Conservation (phyloP, 2,797 vertebrate genomes). For the Smutsia temminckii region DNA sequence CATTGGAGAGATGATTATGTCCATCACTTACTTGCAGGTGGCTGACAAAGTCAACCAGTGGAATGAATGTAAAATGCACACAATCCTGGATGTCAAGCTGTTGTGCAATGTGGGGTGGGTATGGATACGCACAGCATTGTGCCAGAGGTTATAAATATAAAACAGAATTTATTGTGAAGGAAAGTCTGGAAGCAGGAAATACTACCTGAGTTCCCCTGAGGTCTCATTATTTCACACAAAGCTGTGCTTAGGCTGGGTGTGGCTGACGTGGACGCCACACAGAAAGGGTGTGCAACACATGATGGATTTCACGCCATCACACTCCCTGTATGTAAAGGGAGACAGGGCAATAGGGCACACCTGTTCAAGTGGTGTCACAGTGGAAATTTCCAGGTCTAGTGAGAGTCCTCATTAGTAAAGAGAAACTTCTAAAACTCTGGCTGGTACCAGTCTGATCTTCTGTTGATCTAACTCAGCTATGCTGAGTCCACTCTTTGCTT, state of each 20-base stretch:
- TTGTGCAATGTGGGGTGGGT: not conserved
- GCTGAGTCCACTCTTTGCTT: not conserved
- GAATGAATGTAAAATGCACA: not conserved
- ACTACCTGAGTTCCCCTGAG: not conserved
- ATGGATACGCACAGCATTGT: not conserved
- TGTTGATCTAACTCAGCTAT: not conserved
- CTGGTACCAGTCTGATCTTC: not conserved
- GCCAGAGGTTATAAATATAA: not conserved
- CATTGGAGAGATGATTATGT: not conserved
- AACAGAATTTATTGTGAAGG: conserved; percentile 10
- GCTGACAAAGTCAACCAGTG: not conserved
- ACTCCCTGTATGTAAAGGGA: not conserved
- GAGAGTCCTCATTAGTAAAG: not conserved
- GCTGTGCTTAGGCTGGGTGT: not conserved
- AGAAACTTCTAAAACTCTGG: not conserved
- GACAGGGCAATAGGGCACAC: not conserved
- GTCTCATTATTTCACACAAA: conserved; percentile 37
- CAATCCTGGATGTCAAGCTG: not conserved
- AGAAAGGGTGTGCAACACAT: not conserved
- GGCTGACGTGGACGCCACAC: not conserved
- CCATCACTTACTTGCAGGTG: not conserved
- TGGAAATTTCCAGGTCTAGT: not conserved
- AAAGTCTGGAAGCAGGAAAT: not conserved
- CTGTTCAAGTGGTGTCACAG: not conserved
- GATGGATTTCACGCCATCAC: not conserved